Evolutionary conservation across 2,797 vertebrate genomes (phyloP), one percentile per base, ranked within the genome.

Genomic region (Podargus strigoides): DNA sequence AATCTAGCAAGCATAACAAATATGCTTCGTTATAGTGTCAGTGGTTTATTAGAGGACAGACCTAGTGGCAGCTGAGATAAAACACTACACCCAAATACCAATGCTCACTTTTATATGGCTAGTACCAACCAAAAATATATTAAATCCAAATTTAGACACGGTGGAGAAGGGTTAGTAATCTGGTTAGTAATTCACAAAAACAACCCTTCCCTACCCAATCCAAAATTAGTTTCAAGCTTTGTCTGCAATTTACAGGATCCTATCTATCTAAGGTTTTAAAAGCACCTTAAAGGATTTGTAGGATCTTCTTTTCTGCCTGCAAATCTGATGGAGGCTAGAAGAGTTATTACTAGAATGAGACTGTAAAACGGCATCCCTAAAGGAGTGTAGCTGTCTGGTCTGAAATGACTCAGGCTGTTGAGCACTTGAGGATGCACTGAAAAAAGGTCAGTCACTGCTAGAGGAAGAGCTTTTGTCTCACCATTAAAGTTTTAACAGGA

Each of bases 341-440:
- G 82, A 89, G 77, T 85, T 89, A 89, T 87, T 91, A 88, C 89
- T 64, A 92, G 87, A 85, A 52, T 24, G 50, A 90, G 82, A 76
- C 75, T 86, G 85, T 92, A 93, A 94, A 94, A 63, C 49, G 72
- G 60, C 58, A 52, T 68, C 92, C 94, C 83, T 84, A 22, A 83
- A 70, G 89, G 86, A 93, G 85, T 76, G 90, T 56, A 50, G 56
- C 87, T 95, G 94, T 93, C 94, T 92, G 52, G 79, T 92, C 91
- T 88, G 89, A 88, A 95, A 89, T 92, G 73, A 88, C 87, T 94
- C 89, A 94, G 89, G 85, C 85, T 81, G 76, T 42, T 87, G 75
- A 85, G 50, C 91, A 79, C 34, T 88, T 62, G 74, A 78, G 67
- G 72, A 78, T 24, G 58, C 47, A 49, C 47, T 70, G 58, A 70